Conservation (phyloP, 2,888 invertebrate species). For the Phyto melanocephala region DNA sequence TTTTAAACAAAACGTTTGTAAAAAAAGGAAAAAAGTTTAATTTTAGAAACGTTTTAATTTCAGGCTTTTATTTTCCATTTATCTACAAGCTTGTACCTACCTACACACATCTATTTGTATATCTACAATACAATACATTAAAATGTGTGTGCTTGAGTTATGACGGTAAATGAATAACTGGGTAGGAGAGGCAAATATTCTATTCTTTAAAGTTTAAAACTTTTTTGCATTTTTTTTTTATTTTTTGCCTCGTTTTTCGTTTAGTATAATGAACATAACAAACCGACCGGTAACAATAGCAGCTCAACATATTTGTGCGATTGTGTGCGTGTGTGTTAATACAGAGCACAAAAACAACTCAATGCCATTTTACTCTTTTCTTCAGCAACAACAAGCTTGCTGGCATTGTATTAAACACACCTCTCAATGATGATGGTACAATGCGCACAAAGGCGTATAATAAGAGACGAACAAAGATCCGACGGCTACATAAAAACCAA, state of each 20-base stretch:
- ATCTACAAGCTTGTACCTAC: background rate
- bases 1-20: slow-evolving; percentile 11
- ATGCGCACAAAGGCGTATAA: slow-evolving; percentile 56
- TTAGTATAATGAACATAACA: slow-evolving; percentile 37
- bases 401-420: slow-evolving; percentile 72
- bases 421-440: slow-evolving; percentile 70
- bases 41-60: slow-evolving; percentile 60
- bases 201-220: background rate
- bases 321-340: background rate
- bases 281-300: slow-evolving; percentile 37
- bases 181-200: slow-evolving; percentile 31
- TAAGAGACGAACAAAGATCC: slow-evolving; percentile 68
- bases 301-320: slow-evolving; percentile 34
- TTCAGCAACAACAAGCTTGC: slow-evolving; percentile 59
- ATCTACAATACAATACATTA: too few relatives aligned
- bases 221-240: background rate
- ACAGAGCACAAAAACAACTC: slow-evolving; percentile 47
- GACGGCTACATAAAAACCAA: slow-evolving; percentile 70
- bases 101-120: too few relatives aligned
- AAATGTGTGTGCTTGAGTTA: background rate
- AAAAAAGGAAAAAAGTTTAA: slow-evolving; percentile 54
- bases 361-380: slow-evolving; percentile 51
- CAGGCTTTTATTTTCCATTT: slow-evolving; percentile 54
- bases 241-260: slow-evolving; percentile 26
- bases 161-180: background rate